These are phyloP conservation scores for Abscondita cerata DNA, from an alignment of 2,888 invertebrate genomes.

Conservation along the genomic window DNA sequence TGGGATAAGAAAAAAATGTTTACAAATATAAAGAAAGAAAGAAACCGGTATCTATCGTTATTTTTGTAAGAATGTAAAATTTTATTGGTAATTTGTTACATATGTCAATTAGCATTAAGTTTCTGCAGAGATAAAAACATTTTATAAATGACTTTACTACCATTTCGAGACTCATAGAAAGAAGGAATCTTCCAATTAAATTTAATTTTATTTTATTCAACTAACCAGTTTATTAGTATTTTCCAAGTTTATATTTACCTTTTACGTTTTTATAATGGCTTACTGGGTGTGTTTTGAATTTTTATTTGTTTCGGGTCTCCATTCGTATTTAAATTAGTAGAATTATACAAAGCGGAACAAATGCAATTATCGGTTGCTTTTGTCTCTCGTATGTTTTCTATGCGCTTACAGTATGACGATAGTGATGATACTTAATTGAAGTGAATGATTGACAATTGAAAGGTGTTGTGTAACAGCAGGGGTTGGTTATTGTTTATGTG, in stretches of 20 bases:
- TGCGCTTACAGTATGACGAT: no score
- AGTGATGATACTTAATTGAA: constrained; percentile 26
- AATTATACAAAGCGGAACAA: no score
- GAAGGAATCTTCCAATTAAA: constrained; percentile 46
- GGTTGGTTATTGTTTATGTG: constrained; percentile 50
- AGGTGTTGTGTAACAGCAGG: constrained; percentile 53
- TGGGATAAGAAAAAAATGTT: background rate
- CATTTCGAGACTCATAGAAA: constrained; percentile 7
- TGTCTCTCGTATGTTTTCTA: no score
- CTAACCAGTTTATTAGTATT: constrained; percentile 38
- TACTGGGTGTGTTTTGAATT: no score
- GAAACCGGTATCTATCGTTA: constrained; percentile 9
- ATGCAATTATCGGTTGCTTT: no score
- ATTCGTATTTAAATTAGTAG: no score
- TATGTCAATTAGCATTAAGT: constrained; percentile 48
- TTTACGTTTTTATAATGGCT: constrained; percentile 14
- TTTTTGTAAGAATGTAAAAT: constrained; percentile 22
- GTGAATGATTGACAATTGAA: constrained; percentile 50
- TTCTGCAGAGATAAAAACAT: constrained; percentile 46
- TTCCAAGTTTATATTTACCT: constrained; percentile 14
- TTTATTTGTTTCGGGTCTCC: no score
- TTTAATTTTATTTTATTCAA: constrained; percentile 50
- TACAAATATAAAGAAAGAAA: background rate
- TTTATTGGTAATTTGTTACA: constrained; percentile 39
- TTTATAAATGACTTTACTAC: constrained; percentile 39